A percentile compares a stretch with the other conserved stretches of the same genome.
These are phyloP conservation scores for Polyommatus iphigenia DNA, from an alignment of 2,888 invertebrate genomes.

Conservation along the genomic window DNA sequence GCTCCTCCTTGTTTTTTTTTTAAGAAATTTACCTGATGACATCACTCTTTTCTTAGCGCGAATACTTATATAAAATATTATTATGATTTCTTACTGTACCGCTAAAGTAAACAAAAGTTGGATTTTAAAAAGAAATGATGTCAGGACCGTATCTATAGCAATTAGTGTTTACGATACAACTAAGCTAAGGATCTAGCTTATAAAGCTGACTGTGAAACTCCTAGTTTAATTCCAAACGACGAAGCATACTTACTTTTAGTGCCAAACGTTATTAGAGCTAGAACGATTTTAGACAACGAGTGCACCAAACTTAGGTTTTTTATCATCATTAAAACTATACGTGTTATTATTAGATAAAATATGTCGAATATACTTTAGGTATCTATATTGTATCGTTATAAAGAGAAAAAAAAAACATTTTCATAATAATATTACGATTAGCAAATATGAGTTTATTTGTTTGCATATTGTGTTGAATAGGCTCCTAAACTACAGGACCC, in stretches of 20 bases:
- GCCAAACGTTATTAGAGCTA: conserved; percentile 16
- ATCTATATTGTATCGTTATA: too few species aligned
- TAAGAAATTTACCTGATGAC: too few species aligned
- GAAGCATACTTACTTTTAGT: conserved; percentile 14
- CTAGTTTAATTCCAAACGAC: conserved; percentile 15
- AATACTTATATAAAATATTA: too few species aligned
- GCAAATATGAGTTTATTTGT: too few species aligned
- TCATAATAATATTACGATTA: too few species aligned
- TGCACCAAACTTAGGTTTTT: not conserved
- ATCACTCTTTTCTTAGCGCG: too few species aligned
- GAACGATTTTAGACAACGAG: conserved; percentile 8
- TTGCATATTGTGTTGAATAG: too few species aligned
- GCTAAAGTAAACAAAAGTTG: not conserved
- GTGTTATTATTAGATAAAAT: conserved; percentile 5
- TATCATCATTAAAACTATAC: not conserved
- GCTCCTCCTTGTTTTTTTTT: too few species aligned
- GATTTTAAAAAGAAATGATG: not conserved
- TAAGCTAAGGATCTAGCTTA: not conserved
- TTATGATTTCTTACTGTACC: too few species aligned
- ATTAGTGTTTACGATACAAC: conserved; percentile 2
- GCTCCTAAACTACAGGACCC: too few species aligned
- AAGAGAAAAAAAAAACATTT: too few species aligned
- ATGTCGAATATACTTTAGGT: too few species aligned
- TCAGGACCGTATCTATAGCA: not conserved
- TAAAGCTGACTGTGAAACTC: conserved; percentile 14